Conservation (phyloP, 2,888 invertebrate genomes). For the Polydrusus tereticollis region DNA sequence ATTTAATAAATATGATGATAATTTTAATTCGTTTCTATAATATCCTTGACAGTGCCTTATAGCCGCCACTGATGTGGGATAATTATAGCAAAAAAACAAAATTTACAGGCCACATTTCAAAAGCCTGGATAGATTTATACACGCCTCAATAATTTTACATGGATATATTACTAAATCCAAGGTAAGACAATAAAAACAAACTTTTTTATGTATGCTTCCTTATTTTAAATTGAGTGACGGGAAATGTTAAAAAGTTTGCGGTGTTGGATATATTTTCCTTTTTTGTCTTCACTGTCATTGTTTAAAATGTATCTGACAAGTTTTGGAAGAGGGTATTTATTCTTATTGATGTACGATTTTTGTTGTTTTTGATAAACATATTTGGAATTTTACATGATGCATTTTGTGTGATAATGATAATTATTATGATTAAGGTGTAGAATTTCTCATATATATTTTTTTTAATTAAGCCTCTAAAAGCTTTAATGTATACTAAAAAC, state of each 20-base stretch:
- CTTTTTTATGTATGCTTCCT: constrained; percentile 1
- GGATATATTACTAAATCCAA: constrained; percentile 7
- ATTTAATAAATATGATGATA: too few species aligned
- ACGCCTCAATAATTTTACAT: background rate
- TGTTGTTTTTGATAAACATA: constrained; percentile 3
- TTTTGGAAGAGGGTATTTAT: constrained; percentile 17
- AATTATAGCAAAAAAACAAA: background rate
- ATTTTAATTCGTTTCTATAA: too few species aligned
- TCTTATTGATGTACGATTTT: constrained; percentile 1
- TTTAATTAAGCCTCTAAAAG: too few species aligned
- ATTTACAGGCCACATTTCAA: background rate
- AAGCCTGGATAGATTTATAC: background rate
- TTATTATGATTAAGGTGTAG: too few species aligned
- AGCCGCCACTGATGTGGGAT: too few species aligned
- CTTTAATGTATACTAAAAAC: too few species aligned
- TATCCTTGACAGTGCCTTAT: too few species aligned
- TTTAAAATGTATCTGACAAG: constrained; percentile 31
- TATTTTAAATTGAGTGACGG: constrained; percentile 26
- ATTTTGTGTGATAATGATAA: too few species aligned
- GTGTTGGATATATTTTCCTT: constrained; percentile 22
- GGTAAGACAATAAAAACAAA: constrained; percentile 12
- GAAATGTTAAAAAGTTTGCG: constrained; percentile 15
- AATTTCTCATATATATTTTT: too few species aligned
- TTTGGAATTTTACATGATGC: background rate
- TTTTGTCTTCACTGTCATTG: constrained; percentile 25